phyloP scores from a whole-genome alignment of 2,888 invertebrate genomes.

The Glyphotaelius pellucidus region DNA sequence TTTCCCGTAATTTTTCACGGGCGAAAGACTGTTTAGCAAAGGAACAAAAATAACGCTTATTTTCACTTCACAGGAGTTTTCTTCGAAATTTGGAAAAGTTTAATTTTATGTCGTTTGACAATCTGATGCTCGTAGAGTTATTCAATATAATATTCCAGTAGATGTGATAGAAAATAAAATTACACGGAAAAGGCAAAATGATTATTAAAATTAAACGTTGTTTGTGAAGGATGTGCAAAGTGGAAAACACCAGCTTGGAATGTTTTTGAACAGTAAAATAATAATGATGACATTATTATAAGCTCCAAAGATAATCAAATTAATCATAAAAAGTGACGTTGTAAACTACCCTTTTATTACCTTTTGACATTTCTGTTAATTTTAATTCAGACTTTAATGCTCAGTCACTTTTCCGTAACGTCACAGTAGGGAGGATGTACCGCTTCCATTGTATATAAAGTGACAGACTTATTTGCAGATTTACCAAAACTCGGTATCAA shows the following conservation, averaged over 20 bases:
- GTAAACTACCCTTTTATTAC: neutral
- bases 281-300: neutral
- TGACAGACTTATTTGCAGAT: neutral
- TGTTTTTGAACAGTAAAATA: neutral
- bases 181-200: neutral
- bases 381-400: neutral
- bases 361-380: neutral
- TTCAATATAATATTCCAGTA: neutral
- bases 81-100: neutral
- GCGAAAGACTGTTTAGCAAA: neutral
- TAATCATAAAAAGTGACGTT: neutral
- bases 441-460: neutral
- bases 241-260: neutral
- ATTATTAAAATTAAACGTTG: neutral
- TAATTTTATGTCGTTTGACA: neutral
- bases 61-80: neutral
- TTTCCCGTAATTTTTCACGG: neutral
- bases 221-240: neutral
- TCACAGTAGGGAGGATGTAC: neutral
- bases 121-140: neutral
- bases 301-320: neutral
- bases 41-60: neutral
- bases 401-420: neutral
- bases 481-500: slow-evolving; percentile 12
- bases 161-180: neutral